Base-by-base conservation (phyloP, 2,888 invertebrate genomes). In the Ormyrus labotus region DNA sequence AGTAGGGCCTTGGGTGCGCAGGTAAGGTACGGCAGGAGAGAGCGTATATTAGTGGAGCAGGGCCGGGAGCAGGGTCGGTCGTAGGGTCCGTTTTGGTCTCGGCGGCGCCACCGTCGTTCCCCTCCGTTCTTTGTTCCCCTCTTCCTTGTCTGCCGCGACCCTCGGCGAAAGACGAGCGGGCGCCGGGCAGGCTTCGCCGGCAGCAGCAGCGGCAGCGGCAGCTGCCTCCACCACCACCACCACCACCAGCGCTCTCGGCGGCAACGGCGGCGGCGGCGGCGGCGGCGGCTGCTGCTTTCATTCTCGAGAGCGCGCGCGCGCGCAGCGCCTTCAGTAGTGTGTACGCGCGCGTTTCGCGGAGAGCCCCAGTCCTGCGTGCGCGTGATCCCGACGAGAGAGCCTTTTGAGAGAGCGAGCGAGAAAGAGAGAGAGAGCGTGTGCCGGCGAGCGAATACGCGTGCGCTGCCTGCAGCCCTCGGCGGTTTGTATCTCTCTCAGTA, bases 201-300 rank as follows among this genome's bases (percentile, higher is more conserved):
- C 74, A 76, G 81, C 82, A 82, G 82, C 83, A 83, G 19, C 19
- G 2, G 19, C 19, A 19, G 19, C 19, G 2, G 75, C 71, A 83
- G 83, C 83, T 81, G 83, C 83, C 78, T 72, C 63, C 75, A 71
- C 60, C 78, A n/a, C 34, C 57, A 11, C 63, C 75, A 71, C 60
- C 78, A n/a, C 34, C 57, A 11, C 34, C 34, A 34, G 34, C 34
- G 60, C 60, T 60, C 34, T 8, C 47, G 34, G 47, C 6, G 13
- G 65, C 19, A 50, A 3, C 34, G 34, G 34, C 34, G 34, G 34
- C 34, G 34, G 34, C 34, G 2, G 4, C 34, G 34, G 34, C 4
- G 34, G 4, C 34, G 34, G 34, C 34, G 34, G 34, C 34, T 1
- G 34, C 34, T 1, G 34, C 34, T 34, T 34, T 34, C 34, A 34